A percentile compares a stretch with the other conserved stretches of the same genome.
These are phyloP conservation scores for Chelon labrosus DNA, from an alignment of 2,797 vertebrate genomes.

Conservation along the genomic window DNA sequence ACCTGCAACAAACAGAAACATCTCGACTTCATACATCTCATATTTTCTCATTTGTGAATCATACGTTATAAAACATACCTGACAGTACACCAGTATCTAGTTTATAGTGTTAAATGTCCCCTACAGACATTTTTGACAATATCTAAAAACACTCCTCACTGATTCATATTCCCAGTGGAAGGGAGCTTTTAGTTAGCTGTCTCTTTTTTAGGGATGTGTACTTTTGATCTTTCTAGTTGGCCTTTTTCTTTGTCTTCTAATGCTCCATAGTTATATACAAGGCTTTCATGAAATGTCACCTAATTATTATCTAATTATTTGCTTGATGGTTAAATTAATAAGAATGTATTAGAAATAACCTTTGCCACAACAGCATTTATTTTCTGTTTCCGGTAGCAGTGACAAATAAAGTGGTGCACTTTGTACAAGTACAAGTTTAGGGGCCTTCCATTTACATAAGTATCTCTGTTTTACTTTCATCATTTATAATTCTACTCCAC, in stretches of 20 bases:
- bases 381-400: neutral
- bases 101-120: slow-evolving; percentile 12
- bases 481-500: neutral
- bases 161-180: no score
- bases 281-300: neutral
- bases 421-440: neutral
- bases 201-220: no score
- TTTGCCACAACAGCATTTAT: neutral
- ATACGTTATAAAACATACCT: neutral
- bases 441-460: neutral
- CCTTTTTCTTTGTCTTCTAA: no score
- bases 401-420: neutral
- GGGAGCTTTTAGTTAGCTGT: no score
- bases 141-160: slow-evolving; percentile 1
- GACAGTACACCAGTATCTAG: neutral
- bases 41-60: neutral
- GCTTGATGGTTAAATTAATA: slow-evolving; percentile 7
- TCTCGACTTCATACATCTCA: neutral
- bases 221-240: no score
- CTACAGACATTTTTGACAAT: neutral
- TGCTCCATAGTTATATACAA: no score
- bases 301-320: slow-evolving; percentile 9
- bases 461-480: neutral
- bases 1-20: neutral
- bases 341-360: neutral